These are phyloP conservation scores for Channa striata DNA, from an alignment of 2,797 vertebrate genomes.

Conservation along the genomic window DNA sequence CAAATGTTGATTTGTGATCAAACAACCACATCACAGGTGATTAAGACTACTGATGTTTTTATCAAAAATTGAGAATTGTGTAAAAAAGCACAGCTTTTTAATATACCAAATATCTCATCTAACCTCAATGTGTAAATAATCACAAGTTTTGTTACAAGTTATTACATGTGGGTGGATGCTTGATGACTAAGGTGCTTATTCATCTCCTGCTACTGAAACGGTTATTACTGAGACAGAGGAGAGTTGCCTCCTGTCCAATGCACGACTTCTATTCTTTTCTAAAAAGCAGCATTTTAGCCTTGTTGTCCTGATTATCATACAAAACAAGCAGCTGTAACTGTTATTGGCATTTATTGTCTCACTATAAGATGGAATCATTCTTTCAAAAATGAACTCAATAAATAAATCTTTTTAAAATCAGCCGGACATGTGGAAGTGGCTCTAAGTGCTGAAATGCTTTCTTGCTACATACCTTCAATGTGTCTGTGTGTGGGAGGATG, in stretches of 20 bases:
- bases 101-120: neutral
- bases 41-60: neutral
- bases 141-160: constrained; percentile 6
- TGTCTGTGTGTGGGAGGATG: constrained; percentile 14
- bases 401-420: neutral
- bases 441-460: neutral
- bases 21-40: neutral
- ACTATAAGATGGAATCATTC: neutral
- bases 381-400: neutral
- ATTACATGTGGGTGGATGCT: constrained; percentile 8
- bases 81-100: neutral
- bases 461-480: neutral
- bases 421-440: neutral
- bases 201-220: constrained; percentile 16
- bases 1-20: neutral
- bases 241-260: neutral
- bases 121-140: constrained; percentile 1
- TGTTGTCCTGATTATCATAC: neutral
- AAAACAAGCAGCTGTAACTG: neutral
- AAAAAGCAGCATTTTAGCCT: neutral
- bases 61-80: neutral
- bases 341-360: neutral
- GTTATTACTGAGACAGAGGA: constrained; percentile 24
- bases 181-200: constrained; percentile 36
- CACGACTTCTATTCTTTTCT: constrained; percentile 2